Conservation (phyloP, 1,140 invertebrate genomes). For the Aphis gossypii region DNA sequence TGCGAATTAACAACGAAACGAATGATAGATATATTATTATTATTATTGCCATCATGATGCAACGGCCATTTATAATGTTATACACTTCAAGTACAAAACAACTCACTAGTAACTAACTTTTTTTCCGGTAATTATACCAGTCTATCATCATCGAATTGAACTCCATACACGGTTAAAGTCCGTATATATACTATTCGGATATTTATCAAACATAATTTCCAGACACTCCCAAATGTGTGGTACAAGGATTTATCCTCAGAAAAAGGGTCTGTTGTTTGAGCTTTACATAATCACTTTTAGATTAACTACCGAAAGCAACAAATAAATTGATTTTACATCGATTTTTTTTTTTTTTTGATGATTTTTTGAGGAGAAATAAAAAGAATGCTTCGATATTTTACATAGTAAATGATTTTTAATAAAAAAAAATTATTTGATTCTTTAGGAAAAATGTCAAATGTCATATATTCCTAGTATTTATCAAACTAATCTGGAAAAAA, state of each 20-base stretch:
- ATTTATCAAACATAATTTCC: neutral
- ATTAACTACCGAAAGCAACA: neutral
- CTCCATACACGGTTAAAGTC: neutral
- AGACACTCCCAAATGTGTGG: neutral
- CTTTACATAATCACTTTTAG: neutral
- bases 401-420: no score
- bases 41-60: neutral
- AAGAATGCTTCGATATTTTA: neutral
- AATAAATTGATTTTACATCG: neutral
- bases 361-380: neutral
- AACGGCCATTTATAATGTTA: neutral
- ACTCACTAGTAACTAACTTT: neutral
- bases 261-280: neutral
- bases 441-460: no score
- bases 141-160: neutral
- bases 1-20: neutral
- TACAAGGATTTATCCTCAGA: neutral
- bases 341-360: neutral
- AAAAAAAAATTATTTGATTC: no score
- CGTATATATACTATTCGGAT: neutral
- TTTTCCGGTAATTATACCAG: slow-evolving; percentile 14
- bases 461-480: no score
- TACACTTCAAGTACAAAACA: neutral
- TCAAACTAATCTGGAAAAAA: no score
- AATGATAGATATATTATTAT: slow-evolving; percentile 1